Evolutionary conservation across 2,113 vertebrate species (phyloP).

Genomic region (Lipotes vexillifer): DNA sequence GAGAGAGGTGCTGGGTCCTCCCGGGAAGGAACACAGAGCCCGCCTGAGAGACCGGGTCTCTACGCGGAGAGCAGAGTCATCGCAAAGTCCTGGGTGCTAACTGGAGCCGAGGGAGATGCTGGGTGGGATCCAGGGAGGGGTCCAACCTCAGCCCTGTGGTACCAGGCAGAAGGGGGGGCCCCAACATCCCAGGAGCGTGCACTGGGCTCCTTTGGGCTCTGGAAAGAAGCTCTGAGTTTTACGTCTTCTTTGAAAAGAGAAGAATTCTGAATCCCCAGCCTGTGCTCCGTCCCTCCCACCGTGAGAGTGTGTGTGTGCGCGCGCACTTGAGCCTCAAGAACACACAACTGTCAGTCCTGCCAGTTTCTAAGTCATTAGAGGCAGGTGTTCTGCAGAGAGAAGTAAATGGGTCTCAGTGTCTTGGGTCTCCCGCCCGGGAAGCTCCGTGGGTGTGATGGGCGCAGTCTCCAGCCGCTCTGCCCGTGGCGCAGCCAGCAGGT

Average conservation of each 20-base stretch:
- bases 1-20: neutral
- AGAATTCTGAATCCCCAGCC: neutral
- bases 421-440: accelerated
- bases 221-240: no score
- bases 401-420: accelerated
- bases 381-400: neutral
- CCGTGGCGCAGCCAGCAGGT: accelerated
- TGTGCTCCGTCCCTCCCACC: neutral
- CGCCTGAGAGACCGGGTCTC: neutral
- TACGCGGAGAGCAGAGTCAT: neutral
- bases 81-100: accelerated
- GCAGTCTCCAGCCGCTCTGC: neutral
- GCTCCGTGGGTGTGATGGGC: neutral
- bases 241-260: neutral
- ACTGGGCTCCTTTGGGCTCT: neutral
- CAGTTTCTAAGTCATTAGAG: neutral
- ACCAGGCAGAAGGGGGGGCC: neutral
- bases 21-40: accelerated
- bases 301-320: accelerated
- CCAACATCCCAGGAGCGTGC: accelerated
- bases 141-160: neutral
- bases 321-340: accelerated
- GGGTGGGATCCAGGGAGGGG: accelerated
- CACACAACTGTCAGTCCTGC: neutral
- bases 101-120: neutral